A percentile compares a stretch with the other conserved stretches of the same genome.
phyloP scores from a whole-genome alignment of 2,888 invertebrate species.

The Patella ulyssiponensis region DNA sequence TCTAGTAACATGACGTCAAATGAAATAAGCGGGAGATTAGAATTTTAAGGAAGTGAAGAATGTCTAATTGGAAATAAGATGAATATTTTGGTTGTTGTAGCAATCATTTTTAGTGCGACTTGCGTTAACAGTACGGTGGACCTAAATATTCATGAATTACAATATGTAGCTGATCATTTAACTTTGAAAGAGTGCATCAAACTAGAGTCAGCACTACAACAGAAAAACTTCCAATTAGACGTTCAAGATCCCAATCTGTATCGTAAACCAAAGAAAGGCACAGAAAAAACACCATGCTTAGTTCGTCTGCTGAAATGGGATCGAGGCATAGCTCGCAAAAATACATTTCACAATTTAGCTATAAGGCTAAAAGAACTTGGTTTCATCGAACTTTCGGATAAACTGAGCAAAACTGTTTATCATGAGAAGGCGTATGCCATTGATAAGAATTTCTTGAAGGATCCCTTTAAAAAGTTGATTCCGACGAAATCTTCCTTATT shows the following conservation, averaged over 20 bases:
- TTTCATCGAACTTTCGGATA: constrained; percentile 49
- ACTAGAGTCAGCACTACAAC: constrained; percentile 49
- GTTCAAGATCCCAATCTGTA: constrained; percentile 7
- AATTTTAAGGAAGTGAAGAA: too few relatives aligned
- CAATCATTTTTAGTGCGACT: neutral
- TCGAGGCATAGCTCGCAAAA: constrained; percentile 46
- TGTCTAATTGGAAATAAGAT: too few relatives aligned
- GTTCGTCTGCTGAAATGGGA: constrained; percentile 54
- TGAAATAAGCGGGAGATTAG: too few relatives aligned
- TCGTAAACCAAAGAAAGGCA: constrained; percentile 33
- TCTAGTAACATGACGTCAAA: too few relatives aligned
- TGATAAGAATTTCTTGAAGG: constrained; percentile 43
- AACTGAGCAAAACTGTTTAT: constrained; percentile 52
- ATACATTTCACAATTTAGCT: constrained; percentile 59
- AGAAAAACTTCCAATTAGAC: constrained; percentile 40
- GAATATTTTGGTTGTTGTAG: neutral
- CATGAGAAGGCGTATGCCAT: constrained; percentile 53
- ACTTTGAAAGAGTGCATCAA: constrained; percentile 49
- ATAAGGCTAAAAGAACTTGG: constrained; percentile 59
- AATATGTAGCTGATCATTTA: constrained; percentile 61
- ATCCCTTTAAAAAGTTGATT: constrained; percentile 50
- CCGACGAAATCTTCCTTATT: constrained; percentile 45
- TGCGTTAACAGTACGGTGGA: constrained; percentile 44
- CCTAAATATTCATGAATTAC: constrained; percentile 60
- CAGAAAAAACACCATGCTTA: constrained; percentile 45